These are phyloP conservation scores for Enteromius argenteus DNA, from an alignment of 2,797 vertebrate species.

Conservation along the genomic window DNA sequence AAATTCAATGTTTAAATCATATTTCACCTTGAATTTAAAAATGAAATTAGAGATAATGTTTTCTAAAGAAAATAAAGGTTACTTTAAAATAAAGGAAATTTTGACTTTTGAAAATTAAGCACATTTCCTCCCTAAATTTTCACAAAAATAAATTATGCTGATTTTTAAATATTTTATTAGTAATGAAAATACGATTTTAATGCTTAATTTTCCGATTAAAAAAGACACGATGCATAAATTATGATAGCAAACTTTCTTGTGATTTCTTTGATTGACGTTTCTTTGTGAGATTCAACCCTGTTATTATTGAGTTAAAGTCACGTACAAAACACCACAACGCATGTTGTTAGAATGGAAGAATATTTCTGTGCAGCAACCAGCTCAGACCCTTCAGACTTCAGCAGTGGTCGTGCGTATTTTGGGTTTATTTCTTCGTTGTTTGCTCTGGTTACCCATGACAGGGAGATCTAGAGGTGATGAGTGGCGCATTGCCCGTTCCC, in stretches of 20 bases:
- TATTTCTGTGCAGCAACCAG: background rate
- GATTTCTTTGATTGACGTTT: background rate
- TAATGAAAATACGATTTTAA: background rate
- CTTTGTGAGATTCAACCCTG: background rate
- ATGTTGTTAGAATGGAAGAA: background rate
- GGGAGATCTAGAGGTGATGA: slow-evolving; percentile 34
- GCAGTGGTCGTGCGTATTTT: background rate
- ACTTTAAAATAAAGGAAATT: background rate
- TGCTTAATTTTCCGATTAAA: background rate
- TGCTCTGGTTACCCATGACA: slow-evolving; percentile 38
- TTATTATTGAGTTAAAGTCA: background rate
- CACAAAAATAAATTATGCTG: background rate
- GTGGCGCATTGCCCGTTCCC: slow-evolving; percentile 15
- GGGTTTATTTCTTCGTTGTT: slow-evolving; percentile 2
- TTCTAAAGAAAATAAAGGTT: background rate
- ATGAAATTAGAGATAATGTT: background rate
- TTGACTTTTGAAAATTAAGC: background rate
- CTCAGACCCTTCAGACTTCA: background rate
- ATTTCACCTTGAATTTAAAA: background rate
- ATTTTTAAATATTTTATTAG: background rate
- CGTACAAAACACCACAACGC: background rate
- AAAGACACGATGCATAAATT: background rate
- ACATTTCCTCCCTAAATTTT: background rate
- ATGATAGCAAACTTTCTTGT: background rate
- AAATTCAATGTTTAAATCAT: background rate